Conservation (phyloP, 2,113 vertebrate species). For the Eulacestoma nigropectus region DNA sequence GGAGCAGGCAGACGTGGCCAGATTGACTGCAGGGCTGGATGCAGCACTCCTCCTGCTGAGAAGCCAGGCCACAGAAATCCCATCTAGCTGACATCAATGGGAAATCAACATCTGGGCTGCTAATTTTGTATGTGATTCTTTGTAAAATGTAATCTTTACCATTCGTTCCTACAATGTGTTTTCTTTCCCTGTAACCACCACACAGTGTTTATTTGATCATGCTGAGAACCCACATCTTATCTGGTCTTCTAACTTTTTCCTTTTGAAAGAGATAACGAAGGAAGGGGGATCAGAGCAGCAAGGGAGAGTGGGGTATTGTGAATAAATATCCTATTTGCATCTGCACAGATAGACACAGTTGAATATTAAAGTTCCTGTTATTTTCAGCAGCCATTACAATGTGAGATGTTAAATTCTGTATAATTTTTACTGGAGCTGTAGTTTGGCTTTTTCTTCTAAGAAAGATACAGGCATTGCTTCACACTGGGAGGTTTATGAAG, state of each 20-base stretch:
- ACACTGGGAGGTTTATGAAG: not conserved
- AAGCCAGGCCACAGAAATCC: not conserved
- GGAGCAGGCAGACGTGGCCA: not conserved
- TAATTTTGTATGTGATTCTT: not conserved
- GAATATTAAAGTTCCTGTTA: not conserved
- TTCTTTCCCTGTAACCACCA: constrained; percentile 24
- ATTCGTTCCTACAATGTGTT: not conserved
- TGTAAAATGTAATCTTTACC: not conserved
- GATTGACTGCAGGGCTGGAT: not conserved
- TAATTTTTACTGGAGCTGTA: not conserved
- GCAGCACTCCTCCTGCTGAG: not conserved
- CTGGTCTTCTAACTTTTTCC: constrained; percentile 53
- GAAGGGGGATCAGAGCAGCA: not conserved
- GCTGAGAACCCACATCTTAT: constrained; percentile 61
- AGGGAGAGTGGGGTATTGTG: not conserved
- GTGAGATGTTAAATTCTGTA: not conserved
- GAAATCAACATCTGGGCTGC: not conserved
- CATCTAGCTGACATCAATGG: not conserved
- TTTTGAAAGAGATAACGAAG: constrained; percentile 42
- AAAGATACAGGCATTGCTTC: not conserved
- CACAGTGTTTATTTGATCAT: constrained; percentile 41
- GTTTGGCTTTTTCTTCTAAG: not conserved
- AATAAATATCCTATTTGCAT: constrained; percentile 33
- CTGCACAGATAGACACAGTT: not conserved
- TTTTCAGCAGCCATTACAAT: not conserved